A percentile compares a stretch with the other conserved stretches of the same genome.
Evolutionary conservation across 1,140 invertebrate genomes (phyloP).

Genomic region (Pomacea maculata): DNA sequence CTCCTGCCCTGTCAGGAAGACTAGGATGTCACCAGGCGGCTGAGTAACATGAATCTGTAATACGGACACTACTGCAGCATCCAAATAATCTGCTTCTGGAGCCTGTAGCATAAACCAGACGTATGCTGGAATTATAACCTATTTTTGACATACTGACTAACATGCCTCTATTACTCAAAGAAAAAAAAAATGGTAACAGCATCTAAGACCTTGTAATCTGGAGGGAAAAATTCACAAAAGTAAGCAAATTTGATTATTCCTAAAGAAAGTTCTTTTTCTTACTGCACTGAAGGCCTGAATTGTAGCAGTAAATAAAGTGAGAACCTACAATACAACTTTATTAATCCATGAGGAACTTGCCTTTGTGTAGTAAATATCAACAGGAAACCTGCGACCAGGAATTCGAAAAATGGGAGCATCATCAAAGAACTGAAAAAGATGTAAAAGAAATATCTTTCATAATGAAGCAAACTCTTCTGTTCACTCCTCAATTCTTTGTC

Average conservation of each 20-base stretch:
- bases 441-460: neutral
- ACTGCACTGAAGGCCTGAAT: neutral
- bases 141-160: too few species aligned
- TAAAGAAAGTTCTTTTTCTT: too few species aligned
- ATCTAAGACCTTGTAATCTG: too few species aligned
- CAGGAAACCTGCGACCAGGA: slow-evolving; percentile 83
- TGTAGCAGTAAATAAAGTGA: neutral
- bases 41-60: slow-evolving; percentile 96
- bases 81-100: slow-evolving; percentile 97
- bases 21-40: slow-evolving; percentile 90
- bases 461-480: too few species aligned
- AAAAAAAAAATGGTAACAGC: too few species aligned
- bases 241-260: too few species aligned
- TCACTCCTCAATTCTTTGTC: too few species aligned
- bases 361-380: slow-evolving; percentile 99
- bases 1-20: slow-evolving; percentile 94
- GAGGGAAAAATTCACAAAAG: too few species aligned
- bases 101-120: slow-evolving; percentile 66
- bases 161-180: too few species aligned
- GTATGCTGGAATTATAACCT: too few species aligned
- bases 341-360: slow-evolving; percentile 29
- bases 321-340: neutral
- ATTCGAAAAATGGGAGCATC: slow-evolving; percentile 98
- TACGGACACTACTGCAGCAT: slow-evolving; percentile 95
- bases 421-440: slow-evolving; percentile 84